Evolutionary conservation across 2,113 vertebrate genomes (phyloP).

Genomic region (Acanthochromis polyacanthus): DNA sequence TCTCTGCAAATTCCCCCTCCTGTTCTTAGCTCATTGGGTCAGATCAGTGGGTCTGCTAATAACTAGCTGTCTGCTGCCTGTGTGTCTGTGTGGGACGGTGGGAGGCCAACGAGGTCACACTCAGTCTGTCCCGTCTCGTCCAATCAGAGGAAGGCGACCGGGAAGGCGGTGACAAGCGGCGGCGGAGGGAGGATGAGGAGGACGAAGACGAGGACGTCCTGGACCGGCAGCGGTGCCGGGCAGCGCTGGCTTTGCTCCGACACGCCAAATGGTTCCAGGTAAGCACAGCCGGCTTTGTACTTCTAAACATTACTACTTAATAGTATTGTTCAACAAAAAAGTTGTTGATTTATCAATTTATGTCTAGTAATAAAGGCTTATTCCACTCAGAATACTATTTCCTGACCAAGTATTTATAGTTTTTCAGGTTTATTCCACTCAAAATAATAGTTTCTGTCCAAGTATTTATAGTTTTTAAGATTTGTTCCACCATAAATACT

Average conservation of each 20-base stretch:
- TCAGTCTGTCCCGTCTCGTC: slow-evolving; percentile 57
- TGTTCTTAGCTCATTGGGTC: slow-evolving; percentile 50
- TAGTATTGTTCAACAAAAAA: no score
- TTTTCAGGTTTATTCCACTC: no score
- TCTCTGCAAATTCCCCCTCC: slow-evolving; percentile 34
- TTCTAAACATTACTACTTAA: no score
- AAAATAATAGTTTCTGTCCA: no score
- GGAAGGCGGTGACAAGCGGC: neutral
- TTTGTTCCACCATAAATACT: no score
- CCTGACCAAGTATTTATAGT: no score
- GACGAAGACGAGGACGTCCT: slow-evolving; percentile 89
- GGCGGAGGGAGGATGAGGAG: slow-evolving; percentile 23
- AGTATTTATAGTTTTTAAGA: no score
- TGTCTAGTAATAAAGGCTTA: no score
- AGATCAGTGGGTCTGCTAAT: slow-evolving; percentile 77
- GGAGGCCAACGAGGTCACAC: slow-evolving; percentile 29
- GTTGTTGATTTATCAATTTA: no score
- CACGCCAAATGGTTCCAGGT: slow-evolving; percentile 99
- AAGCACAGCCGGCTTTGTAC: slow-evolving; percentile 67
- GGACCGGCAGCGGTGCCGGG: slow-evolving; percentile 93
- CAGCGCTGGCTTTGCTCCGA: slow-evolving; percentile 93
- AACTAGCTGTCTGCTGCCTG: slow-evolving; percentile 61
- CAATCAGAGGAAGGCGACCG: slow-evolving; percentile 67
- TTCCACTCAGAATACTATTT: no score
- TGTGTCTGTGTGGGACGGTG: slow-evolving; percentile 47